Percentiles rank a stretch among this genome's conserved stretches.
These are phyloP conservation scores for Willisornis vidua DNA, from an alignment of 2,113 vertebrate species.

Conservation along the genomic window DNA sequence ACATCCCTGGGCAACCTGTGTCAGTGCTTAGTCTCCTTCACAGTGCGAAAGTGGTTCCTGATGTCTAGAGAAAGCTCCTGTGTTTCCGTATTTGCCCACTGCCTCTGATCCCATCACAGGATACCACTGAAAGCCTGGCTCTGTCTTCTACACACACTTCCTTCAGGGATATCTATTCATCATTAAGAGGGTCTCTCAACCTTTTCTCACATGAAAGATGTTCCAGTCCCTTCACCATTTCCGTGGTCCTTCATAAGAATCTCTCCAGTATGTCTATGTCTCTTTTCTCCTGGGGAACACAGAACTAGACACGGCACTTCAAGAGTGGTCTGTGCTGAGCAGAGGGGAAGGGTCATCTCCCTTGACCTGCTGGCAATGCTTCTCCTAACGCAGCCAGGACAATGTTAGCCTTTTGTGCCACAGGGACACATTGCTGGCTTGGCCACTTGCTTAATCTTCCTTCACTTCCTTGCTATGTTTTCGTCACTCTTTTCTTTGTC, in stretches of 20 bases:
- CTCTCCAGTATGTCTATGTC: neutral
- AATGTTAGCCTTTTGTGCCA: neutral
- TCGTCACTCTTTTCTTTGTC: neutral
- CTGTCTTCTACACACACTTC: neutral
- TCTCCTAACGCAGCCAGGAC: neutral
- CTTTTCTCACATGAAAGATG: neutral
- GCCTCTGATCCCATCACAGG: neutral
- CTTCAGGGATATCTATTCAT: neutral
- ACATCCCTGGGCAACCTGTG: neutral
- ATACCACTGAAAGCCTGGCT: neutral
- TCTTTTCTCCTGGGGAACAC: neutral
- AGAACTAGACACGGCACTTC: neutral
- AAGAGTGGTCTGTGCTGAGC: neutral
- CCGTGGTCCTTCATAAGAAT: neutral
- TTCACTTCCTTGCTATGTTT: neutral
- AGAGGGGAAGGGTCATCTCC: neutral
- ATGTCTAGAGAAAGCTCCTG: neutral
- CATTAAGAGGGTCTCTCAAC: neutral
- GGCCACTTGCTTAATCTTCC: neutral
- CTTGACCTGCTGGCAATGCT: neutral
- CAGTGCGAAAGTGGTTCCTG: neutral
- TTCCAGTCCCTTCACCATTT: neutral
- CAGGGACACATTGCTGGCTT: accelerated
- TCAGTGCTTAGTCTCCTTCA: neutral
- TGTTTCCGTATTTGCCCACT: neutral